Evolutionary conservation across 2,797 vertebrate genomes (phyloP), one percentile per base, ranked within the genome.

Genomic region (Artibeus jamaicensis): DNA sequence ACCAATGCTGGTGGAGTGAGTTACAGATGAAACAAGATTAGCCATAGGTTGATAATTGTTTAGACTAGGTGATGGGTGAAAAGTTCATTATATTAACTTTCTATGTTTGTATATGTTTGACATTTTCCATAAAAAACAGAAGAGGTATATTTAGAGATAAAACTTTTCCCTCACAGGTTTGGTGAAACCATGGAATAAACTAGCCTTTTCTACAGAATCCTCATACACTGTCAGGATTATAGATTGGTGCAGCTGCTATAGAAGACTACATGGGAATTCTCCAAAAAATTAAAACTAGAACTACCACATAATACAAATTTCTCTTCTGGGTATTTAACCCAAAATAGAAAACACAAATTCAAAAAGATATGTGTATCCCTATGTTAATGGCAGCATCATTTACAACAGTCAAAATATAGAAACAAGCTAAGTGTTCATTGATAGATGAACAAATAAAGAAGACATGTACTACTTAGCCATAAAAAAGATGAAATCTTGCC

Each of bases 111-210:
- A 9, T 57, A 11, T 86, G 18, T 50, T 94, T 92, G 44, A 29
- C 12, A 78, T 93, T 97, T 93, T 91, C 67, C 46, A 87, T 53
- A 34, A 83, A 81, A 83, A 92, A 32, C 11, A 81, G 34, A 48
- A 53, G 18, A 84, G 11, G 2, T 8, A 7, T 84, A 42, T 16
- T 57, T 37, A 95, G 65, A 85, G 24, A 34, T 3, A 86, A 74
- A 26, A 29, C 24, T 70, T 57, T 59, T 24, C 48, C 22, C 32
- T 94, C 6, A n/a, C 21, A 81, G 19, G 10, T 65, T 15, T 70
- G 73, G 32, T 65, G 16, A 89, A 53, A 48, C 18, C 14, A 44
- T 55, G 55, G 48, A 90, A 53, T 53, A 84, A 68, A 46, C 29
- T 67, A 74, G 53, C 59, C 46, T 37, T 92, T 85, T 57, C 14